phyloP scores from a whole-genome alignment of 2,797 vertebrate species.

The Myripristis murdjan region DNA sequence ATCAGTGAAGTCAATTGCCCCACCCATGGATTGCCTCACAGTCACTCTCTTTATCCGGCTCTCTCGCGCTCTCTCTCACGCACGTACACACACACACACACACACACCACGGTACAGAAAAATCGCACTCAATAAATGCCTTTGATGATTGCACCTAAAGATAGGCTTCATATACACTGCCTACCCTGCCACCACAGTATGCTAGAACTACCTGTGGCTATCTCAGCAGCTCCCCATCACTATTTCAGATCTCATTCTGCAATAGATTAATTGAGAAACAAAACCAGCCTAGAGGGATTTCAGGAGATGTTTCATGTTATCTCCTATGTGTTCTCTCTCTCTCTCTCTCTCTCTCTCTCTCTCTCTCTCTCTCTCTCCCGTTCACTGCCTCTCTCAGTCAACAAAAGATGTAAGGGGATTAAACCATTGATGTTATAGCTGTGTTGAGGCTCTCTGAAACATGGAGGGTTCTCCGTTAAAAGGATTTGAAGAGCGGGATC shows the following conservation, averaged over 20 bases:
- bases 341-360: slow-evolving; percentile 36
- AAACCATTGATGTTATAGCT: slow-evolving; percentile 68
- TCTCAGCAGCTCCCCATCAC: background rate
- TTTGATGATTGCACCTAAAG: slow-evolving; percentile 28
- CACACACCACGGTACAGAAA: background rate
- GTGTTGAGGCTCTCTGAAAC: slow-evolving; percentile 49
- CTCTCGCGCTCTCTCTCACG: no score
- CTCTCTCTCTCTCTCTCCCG: slow-evolving; percentile 3
- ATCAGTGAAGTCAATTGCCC: slow-evolving; percentile 21
- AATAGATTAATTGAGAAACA: slow-evolving; percentile 41
- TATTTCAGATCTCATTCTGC: slow-evolving; percentile 24
- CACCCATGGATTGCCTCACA: background rate
- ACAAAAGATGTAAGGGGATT: slow-evolving; percentile 76
- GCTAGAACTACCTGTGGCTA: slow-evolving; percentile 17
- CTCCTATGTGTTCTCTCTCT: slow-evolving; percentile 43
- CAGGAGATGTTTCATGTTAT: slow-evolving; percentile 48
- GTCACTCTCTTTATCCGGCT: no score
- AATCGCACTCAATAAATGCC: background rate
- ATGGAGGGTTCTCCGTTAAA: slow-evolving; percentile 58
- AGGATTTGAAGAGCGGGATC: slow-evolving; percentile 69
- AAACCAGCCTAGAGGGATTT: slow-evolving; percentile 42
- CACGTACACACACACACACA: background rate
- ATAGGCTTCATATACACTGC: no score
- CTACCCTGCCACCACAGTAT: no score
- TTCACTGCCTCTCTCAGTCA: slow-evolving; percentile 53